These are phyloP conservation scores for Crioceris asparagi DNA, from an alignment of 2,888 invertebrate species.

Conservation along the genomic window DNA sequence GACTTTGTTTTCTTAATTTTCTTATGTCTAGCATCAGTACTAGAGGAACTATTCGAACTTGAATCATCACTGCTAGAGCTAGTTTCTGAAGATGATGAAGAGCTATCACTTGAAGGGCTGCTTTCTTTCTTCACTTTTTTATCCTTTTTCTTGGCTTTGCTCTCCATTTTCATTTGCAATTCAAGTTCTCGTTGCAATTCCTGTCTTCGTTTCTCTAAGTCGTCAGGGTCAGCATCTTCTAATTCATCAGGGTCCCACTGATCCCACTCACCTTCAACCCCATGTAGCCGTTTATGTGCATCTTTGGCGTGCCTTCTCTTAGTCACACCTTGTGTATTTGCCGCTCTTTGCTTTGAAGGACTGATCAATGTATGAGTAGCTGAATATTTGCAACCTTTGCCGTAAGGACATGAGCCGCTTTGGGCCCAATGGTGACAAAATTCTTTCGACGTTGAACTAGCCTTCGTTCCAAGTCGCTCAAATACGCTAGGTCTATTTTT, in stretches of 20 bases:
- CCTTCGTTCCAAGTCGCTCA: constrained; percentile 71
- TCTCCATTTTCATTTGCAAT: constrained; percentile 66
- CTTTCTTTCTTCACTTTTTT: constrained; percentile 56
- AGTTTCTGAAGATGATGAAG: constrained; percentile 51
- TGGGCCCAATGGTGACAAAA: constrained; percentile 69
- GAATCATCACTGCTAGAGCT: constrained; percentile 57
- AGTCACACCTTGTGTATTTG: constrained; percentile 42
- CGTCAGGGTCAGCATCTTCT: constrained; percentile 72
- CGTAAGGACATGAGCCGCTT: constrained; percentile 67
- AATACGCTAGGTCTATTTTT: constrained; percentile 67
- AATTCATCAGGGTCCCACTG: constrained; percentile 67
- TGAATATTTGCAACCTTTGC: constrained; percentile 68
- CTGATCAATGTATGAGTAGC: constrained; percentile 63
- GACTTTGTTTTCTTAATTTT: constrained; percentile 33
- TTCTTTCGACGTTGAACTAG: constrained; percentile 42
- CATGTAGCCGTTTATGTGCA: constrained; percentile 16
- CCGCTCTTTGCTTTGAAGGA: constrained; percentile 60
- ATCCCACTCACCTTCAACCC: constrained; percentile 51
- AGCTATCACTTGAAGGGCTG: constrained; percentile 57
- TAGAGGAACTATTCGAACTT: constrained; percentile 45
- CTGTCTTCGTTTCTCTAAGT: constrained; percentile 62
- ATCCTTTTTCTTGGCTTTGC: constrained; percentile 56
- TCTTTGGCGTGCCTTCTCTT: constrained; percentile 24
- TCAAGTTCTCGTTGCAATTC: constrained; percentile 68
- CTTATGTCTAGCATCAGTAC: constrained; percentile 33